Base-by-base conservation (phyloP, 2,888 invertebrate genomes). In the Sinohyriopsis cumingii region DNA sequence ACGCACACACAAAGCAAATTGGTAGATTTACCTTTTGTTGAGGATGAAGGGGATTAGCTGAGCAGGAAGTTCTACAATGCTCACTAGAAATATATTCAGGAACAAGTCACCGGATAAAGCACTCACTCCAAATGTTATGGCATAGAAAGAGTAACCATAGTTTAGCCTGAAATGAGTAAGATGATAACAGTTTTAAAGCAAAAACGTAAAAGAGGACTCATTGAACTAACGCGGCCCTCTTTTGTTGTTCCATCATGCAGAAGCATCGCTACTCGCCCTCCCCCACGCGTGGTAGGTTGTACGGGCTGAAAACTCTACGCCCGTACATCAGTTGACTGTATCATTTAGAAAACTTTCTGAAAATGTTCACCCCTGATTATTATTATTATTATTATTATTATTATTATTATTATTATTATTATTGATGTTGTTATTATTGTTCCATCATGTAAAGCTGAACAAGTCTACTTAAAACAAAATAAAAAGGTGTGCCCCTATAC, bases 121-220 rank as follows among this genome's bases (percentile, higher is more conserved):
- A 9, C 67, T 67, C 12, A 76, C 62, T 20, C 73, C 76, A 59
- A 76, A 76, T 56, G 69, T 67, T 61, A 76, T 72, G 1, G 71
- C 76, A 63, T 76, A 76, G 5, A 65, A 67, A 3, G 67, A 69
- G 3, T 73, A 57, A 22, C 76, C 76, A 24, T 69, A 59, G 15
- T 65, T 67, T 15, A 76, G 45, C 76, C 76, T 76, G 59, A n/a
- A 70, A 64, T 24, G 55, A 61, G 25, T 60, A 28, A 19, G n/a
- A 63, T n/a, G n/a, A 22, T 60, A n/a, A 6, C 6, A 60, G 6
- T 56, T n/a, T 6, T 56, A 22, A 56, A 56, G 5, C 22, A 22
- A n/a, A 20, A 56, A 56, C 6, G 0, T 7, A n/a, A 56, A 56
- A 9, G 22, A 5, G 57, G 22, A 22, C n/a, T n/a, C n/a, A 57